These are phyloP conservation scores for Colius striatus DNA, from an alignment of 2,113 vertebrate genomes.

Conservation along the genomic window DNA sequence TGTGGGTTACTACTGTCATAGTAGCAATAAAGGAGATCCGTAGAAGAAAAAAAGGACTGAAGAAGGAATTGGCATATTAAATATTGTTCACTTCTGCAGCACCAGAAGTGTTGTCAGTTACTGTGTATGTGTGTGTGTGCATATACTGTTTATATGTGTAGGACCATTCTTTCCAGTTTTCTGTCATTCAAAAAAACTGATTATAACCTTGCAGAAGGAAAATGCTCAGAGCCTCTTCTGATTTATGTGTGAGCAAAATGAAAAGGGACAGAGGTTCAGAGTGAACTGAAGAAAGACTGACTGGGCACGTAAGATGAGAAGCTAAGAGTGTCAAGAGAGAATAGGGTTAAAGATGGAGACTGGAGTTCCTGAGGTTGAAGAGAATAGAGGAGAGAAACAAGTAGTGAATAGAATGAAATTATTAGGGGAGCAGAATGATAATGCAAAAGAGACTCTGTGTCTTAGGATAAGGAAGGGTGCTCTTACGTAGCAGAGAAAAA, in stretches of 20 bases:
- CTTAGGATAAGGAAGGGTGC: background rate
- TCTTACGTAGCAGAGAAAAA: background rate
- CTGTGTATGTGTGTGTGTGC: too few species aligned
- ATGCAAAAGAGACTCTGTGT: background rate
- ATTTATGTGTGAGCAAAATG: background rate
- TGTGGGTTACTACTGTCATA: background rate
- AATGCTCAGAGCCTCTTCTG: accelerated
- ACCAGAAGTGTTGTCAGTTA: too few species aligned
- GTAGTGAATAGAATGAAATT: background rate
- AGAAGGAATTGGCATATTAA: background rate
- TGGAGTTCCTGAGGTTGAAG: background rate
- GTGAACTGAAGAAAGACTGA: background rate
- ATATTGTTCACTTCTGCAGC: background rate
- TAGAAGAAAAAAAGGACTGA: background rate
- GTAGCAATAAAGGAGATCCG: background rate
- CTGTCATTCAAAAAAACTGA: background rate
- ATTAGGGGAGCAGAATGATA: background rate
- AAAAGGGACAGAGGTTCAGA: background rate
- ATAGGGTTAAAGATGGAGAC: background rate
- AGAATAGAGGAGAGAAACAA: background rate
- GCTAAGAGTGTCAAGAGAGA: background rate
- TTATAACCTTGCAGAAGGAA: background rate
- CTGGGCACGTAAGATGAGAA: background rate
- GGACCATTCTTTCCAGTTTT: background rate
- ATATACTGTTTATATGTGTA: background rate